These are phyloP conservation scores for Lacerta viridis DNA, from an alignment of 2,797 vertebrate genomes.

Conservation along the genomic window DNA sequence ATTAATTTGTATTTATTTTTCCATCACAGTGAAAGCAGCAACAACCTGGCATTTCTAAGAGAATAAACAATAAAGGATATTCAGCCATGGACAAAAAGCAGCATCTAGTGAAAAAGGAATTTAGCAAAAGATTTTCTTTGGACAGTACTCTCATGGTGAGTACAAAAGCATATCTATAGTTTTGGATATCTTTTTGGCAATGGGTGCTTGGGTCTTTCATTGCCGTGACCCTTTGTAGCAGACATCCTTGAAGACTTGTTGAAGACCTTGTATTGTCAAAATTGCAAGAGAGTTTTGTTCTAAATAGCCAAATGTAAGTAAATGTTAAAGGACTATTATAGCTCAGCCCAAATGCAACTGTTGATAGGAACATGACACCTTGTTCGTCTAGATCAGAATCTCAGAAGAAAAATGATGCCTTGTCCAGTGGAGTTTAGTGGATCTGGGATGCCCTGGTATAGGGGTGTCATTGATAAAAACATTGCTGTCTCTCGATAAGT, in stretches of 20 bases:
- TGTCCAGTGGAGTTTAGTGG: not conserved
- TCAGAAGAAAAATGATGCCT: not conserved
- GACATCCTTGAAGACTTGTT: slow-evolving; percentile 56
- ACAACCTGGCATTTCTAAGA: slow-evolving; percentile 65
- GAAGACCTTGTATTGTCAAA: slow-evolving; percentile 52
- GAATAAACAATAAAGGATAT: slow-evolving; percentile 72
- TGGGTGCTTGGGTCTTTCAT: slow-evolving; percentile 58
- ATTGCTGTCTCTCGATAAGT: not conserved
- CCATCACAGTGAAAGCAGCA: slow-evolving; percentile 72
- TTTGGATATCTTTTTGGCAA: slow-evolving; percentile 64
- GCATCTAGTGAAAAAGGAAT: slow-evolving; percentile 83
- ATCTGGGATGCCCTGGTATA: not conserved
- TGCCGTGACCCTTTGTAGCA: slow-evolving; percentile 38
- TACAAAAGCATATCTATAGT: slow-evolving; percentile 73
- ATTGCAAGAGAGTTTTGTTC: not conserved
- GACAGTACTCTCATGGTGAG: slow-evolving; percentile 89
- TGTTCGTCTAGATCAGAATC: not conserved
- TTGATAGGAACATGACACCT: not conserved
- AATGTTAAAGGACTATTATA: not conserved
- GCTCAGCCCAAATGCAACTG: slow-evolving; percentile 1
- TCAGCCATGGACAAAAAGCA: slow-evolving; percentile 81
- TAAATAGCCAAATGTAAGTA: slow-evolving; percentile 18
- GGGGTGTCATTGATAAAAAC: not conserved
- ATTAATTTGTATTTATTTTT: slow-evolving; percentile 29
- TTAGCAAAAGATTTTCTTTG: slow-evolving; percentile 86